Base-by-base conservation (phyloP, 30 jellyfish, hydroid and myxozoan genomes). In the Sanderia malayensis region DNA sequence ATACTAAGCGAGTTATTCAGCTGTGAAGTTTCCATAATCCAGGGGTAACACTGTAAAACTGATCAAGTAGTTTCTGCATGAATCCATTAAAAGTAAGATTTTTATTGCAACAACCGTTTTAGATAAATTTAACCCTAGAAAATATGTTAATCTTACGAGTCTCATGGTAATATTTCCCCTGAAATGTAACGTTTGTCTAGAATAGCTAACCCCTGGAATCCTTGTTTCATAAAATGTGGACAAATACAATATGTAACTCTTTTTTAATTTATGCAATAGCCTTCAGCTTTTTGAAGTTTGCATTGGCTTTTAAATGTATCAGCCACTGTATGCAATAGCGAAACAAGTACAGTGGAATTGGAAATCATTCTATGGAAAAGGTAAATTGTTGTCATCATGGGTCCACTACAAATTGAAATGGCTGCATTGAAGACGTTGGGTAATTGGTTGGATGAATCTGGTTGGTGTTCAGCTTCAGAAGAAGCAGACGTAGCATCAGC, bases 261-360 rank as follows among this genome's bases (percentile, higher is more conserved):
- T n/a, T n/a, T n/a, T n/a, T n/a, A n/a, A n/a, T n/a, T n/a, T n/a
- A n/a, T n/a, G n/a, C n/a, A n/a, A n/a, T n/a, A n/a, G n/a, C n/a
- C n/a, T n/a, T n/a, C n/a, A n/a, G n/a, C n/a, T n/a, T n/a, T n/a
- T n/a, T n/a, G n/a, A n/a, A n/a, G n/a, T n/a, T n/a, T n/a, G n/a
- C n/a, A n/a, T n/a, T n/a, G n/a, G n/a, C n/a, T n/a, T n/a, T n/a
- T n/a, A n/a, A n/a, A n/a, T n/a, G n/a, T n/a, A 69, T 70, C 94
- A 81, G 81, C 94, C 94, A 52, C 61, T 81, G 68, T 81, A 32
- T 70, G 86, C 86, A 7, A 29, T 81, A 25, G 94, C 94, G 19
- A 81, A 81, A 23, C 68, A 65, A 30, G 19, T 79, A n/a, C 86
- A 81, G 64, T 69, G 94, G 94, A 18, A 25, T 18, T 71, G 73